A percentile compares a stretch with the other conserved stretches of the same genome.
These are phyloP conservation scores for Bradypodion pumilum DNA, from an alignment of 2,797 vertebrate genomes.

Conservation along the genomic window DNA sequence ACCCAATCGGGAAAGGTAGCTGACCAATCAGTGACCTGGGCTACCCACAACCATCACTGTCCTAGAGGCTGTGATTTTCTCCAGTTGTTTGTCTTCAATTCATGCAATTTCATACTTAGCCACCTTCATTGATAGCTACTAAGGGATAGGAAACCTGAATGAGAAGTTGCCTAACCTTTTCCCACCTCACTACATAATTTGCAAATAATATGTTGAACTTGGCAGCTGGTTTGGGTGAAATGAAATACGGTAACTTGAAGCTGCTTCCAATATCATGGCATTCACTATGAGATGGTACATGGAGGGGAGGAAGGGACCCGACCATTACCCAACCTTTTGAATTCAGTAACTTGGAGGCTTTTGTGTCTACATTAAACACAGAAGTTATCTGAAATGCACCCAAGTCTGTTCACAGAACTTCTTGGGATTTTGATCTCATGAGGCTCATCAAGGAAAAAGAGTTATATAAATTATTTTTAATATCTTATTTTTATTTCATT, in stretches of 20 bases:
- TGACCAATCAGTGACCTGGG: too few species aligned
- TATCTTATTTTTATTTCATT: conserved; percentile 20
- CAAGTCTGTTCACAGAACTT: conserved; percentile 54
- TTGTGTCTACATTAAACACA: conserved; percentile 61
- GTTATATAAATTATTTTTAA: conserved; percentile 34
- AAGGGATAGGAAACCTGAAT: not conserved
- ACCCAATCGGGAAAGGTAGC: too few species aligned
- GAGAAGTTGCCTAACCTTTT: too few species aligned
- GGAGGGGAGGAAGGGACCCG: not conserved
- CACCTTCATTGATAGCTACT: not conserved
- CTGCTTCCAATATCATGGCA: not conserved
- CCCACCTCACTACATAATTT: not conserved
- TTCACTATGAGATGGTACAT: not conserved
- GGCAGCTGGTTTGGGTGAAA: not conserved
- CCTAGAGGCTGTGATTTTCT: too few species aligned
- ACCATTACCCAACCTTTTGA: conserved; percentile 19
- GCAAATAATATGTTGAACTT: not conserved
- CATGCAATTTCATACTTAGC: not conserved
- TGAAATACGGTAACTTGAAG: not conserved
- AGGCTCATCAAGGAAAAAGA: conserved; percentile 44
- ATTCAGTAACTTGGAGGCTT: conserved; percentile 55
- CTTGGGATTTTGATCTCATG: conserved; percentile 61
- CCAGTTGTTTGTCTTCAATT: too few species aligned
- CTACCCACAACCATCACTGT: too few species aligned
- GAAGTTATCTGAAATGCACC: conserved; percentile 61